phyloP scores from a whole-genome alignment of 2,113 vertebrate species.

The Sebastes schlegelii region DNA sequence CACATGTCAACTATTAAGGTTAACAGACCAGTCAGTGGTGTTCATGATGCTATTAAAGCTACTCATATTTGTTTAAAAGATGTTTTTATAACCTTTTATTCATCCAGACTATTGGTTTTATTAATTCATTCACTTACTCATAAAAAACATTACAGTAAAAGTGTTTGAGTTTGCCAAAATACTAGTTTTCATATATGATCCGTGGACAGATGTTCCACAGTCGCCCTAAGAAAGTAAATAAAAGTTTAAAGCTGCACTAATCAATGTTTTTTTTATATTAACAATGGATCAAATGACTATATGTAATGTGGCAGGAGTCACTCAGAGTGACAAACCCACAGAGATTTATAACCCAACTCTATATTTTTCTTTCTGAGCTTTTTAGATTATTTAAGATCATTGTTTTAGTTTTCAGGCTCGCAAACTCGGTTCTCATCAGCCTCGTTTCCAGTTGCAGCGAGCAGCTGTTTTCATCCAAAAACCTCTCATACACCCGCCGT shows the following conservation, averaged over 20 bases:
- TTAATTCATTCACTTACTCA: not conserved
- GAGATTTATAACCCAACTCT: not conserved
- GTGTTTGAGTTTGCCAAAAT: not conserved
- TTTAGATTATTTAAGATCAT: no score
- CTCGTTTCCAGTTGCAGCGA: not conserved
- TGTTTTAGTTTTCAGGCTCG: not conserved
- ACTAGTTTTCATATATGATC: not conserved
- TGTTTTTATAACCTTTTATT: not conserved
- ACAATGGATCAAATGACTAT: not conserved
- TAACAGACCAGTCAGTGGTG: not conserved
- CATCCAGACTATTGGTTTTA: not conserved
- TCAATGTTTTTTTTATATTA: not conserved
- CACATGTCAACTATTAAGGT: not conserved
- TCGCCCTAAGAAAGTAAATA: not conserved
- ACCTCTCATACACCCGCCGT: not conserved
- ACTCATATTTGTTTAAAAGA: not conserved
- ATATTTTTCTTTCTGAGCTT: not conserved
- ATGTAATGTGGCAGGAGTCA: not conserved
- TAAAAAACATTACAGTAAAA: not conserved
- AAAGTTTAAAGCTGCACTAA: not conserved
- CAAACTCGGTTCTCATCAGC: not conserved
- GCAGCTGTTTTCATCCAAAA: not conserved
- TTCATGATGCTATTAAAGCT: not conserved
- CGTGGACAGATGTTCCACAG: not conserved
- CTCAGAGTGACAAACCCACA: not conserved